A percentile compares a stretch with the other conserved stretches of the same genome.
These are phyloP conservation scores for Philotrypesis tridentata DNA, from an alignment of 1,140 invertebrate genomes.

Conservation along the genomic window DNA sequence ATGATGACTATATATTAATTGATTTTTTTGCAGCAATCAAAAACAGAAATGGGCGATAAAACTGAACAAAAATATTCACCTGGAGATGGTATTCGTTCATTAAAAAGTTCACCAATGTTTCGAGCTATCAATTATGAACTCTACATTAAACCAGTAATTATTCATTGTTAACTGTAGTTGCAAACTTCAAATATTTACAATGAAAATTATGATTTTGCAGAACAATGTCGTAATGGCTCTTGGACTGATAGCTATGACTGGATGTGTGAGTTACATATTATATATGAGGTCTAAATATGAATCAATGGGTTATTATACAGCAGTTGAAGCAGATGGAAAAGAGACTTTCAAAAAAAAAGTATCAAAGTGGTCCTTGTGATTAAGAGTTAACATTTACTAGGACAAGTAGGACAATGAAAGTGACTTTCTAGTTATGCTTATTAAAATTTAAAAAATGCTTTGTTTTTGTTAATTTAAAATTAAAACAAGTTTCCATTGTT, in stretches of 20 bases:
- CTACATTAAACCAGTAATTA: conserved; percentile 85
- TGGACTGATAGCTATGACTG: conserved; percentile 79
- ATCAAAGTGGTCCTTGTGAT: conserved; percentile 82
- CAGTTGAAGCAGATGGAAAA: conserved; percentile 82
- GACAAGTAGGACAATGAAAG: no score
- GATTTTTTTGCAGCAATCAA: background rate
- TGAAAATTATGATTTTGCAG: conserved; percentile 75
- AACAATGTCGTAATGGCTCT: conserved; percentile 86
- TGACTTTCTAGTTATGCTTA: no score
- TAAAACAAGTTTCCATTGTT: no score
- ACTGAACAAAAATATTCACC: conserved; percentile 67
- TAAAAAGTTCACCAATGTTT: conserved; percentile 82
- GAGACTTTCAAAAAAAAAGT: conserved; percentile 83
- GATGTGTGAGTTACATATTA: conserved; percentile 81
- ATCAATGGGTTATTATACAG: conserved; percentile 83
- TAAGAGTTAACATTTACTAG: conserved; percentile 30
- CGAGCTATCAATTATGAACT: conserved; percentile 87
- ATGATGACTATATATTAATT: no score
- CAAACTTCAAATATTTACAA: conserved; percentile 23
- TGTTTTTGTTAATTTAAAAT: no score
- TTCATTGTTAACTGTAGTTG: conserved; percentile 12
- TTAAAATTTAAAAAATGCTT: no score
- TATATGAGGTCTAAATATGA: conserved; percentile 88
- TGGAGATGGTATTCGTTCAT: conserved; percentile 85
- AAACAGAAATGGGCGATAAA: conserved; percentile 57